These are phyloP conservation scores for Semicossyphus pulcher DNA, from an alignment of 2,113 vertebrate genomes.

Conservation along the genomic window DNA sequence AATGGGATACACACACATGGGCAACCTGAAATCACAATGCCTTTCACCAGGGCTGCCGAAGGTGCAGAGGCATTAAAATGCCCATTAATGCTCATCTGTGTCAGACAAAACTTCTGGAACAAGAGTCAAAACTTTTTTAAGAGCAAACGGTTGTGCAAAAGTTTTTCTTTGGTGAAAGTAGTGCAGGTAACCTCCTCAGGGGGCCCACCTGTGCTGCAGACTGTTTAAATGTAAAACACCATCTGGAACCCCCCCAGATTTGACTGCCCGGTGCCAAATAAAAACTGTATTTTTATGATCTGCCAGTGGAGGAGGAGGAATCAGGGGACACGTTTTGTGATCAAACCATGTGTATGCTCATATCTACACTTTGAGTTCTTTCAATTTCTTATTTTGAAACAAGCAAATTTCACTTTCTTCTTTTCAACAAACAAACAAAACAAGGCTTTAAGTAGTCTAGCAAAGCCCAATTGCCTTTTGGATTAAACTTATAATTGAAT, in stretches of 20 bases:
- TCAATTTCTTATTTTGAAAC: no score
- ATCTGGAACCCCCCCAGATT: slow-evolving; percentile 41
- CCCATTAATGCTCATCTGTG: not conserved
- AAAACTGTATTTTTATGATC: slow-evolving; percentile 27
- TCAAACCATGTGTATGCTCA: not conserved
- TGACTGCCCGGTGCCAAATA: not conserved
- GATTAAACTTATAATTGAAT: no score
- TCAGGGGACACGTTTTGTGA: no score
- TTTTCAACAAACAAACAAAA: no score
- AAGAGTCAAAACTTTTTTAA: not conserved
- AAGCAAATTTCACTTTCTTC: no score
- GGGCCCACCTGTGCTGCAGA: slow-evolving; percentile 12
- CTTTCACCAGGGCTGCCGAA: no score
- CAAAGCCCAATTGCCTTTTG: no score
- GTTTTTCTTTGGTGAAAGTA: not conserved
- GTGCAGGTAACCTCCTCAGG: slow-evolving; percentile 6
- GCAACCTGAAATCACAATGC: not conserved
- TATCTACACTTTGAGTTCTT: not conserved
- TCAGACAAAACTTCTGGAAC: not conserved
- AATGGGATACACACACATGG: no score
- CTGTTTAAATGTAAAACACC: slow-evolving; percentile 41
- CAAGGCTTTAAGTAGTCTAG: no score
- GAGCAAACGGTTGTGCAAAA: not conserved
- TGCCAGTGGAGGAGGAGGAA: slow-evolving; percentile 8
- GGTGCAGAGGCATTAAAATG: no score